Base-by-base conservation (phyloP, 2,113 vertebrate species). In the Orthonyx spaldingii region DNA sequence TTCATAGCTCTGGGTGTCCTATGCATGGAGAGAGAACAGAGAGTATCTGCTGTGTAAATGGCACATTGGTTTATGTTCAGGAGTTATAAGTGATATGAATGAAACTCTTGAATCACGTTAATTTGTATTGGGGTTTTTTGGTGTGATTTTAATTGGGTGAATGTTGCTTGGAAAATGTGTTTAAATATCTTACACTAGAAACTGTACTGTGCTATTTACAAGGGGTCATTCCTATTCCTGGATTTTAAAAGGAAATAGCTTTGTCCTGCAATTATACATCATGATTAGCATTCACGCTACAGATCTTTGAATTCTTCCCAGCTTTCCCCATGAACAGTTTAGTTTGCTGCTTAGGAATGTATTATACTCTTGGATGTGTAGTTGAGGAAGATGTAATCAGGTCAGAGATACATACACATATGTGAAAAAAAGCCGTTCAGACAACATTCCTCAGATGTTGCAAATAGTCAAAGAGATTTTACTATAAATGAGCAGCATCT, bases 401-500 rank as follows among this genome's bases (percentile, higher is more conserved):
- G 68, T 68, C 68, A 66, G 63, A 89, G 24, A 44, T 23, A 63
- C 14, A 42, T 33, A 64, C 19, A 66, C 13, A 8, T 17, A 11
- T 41, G 49, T 75, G 49, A 46, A 85, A 87, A 81, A 87, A 87
- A 20, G 3, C 4, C 26, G 56, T 71, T 78, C 28, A n/a, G 42
- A 41, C 60, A 82, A 60, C 46, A 50, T 93, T 94, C 61, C 63
- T 93, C 70, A 76, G 87, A 85, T 57, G 35, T 42, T 90, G 76
- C 69, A 90, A 74, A 75, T 57, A 89, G 61, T 76, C 74, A 85
- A n/a, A n/a, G n/a, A n/a, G 64, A 44, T 86, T 93, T 96, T 95
- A 89, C 90, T 94, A 86, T 82, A 95, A 93, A 87, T 41, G 76
- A 90, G 81, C 74, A 93, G 18, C 66, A 92, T 42, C 72, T 70